phyloP scores from a whole-genome alignment of 2,113 vertebrate genomes.

The Ptyas mucosa region DNA sequence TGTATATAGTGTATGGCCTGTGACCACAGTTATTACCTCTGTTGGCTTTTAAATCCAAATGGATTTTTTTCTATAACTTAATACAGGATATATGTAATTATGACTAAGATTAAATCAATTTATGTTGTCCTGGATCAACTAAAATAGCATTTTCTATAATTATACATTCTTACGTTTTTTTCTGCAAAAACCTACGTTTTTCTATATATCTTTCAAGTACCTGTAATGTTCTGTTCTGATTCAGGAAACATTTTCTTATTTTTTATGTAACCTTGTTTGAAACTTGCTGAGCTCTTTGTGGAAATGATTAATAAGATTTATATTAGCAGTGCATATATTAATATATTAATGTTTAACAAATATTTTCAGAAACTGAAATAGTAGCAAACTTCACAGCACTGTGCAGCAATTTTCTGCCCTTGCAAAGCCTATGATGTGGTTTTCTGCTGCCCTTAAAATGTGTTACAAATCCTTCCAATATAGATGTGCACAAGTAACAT shows the following conservation, averaged over 20 bases:
- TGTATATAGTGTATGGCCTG: neutral
- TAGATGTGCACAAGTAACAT: neutral
- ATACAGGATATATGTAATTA: neutral
- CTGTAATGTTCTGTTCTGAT: neutral
- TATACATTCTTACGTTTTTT: neutral
- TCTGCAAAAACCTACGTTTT: neutral
- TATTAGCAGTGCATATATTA: neutral
- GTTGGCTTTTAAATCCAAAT: neutral
- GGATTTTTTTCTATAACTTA: neutral
- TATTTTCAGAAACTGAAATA: neutral
- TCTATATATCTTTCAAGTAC: neutral
- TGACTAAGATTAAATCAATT: neutral
- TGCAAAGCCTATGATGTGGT: neutral
- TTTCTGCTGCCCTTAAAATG: neutral
- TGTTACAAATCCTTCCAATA: accelerated
- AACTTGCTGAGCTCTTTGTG: neutral
- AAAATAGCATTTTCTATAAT: neutral
- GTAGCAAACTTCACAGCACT: neutral
- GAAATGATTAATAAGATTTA: neutral
- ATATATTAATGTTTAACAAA: neutral
- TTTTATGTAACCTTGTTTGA: neutral
- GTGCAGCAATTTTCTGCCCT: neutral
- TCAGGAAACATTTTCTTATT: neutral
- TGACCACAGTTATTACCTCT: neutral
- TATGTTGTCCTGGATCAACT: neutral